Evolutionary conservation across 2,113 vertebrate genomes (phyloP), one percentile per base, ranked within the genome.

Genomic region (Alosa alosa): DNA sequence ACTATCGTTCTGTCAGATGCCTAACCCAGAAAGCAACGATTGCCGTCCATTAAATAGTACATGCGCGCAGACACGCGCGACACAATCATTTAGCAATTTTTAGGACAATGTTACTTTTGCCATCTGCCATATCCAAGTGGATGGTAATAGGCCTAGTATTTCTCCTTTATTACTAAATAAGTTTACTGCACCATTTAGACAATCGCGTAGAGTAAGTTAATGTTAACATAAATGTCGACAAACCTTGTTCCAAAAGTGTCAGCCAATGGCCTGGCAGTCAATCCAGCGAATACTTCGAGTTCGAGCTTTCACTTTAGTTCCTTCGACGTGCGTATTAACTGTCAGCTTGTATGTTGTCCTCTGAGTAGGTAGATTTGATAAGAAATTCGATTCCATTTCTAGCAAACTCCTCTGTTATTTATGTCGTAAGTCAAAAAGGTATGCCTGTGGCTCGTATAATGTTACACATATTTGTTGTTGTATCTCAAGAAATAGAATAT

Each of bases 221-320:
- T 31, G 31, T 31, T 31, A 31, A 60, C 55, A 60, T 60, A 6
- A 22, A 60, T 78, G 11, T 78, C 44, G 1, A 1, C 17, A 41
- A 9, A 47, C 84, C 87, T 82, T 84, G n/a, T 45, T 46, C n/a
- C 2, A 1, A 13, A 31, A 83, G 55, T 18, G 15, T 89, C 82
- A 90, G 45, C 89, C 89, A 64, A 88, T 90, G 11, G 89, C 88
- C 84, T 86, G 86, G 52, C 89, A 86, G 8, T 86, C 86, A 81
- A 88, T 90, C 89, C 89, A 90, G 36, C 49, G 82, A 82, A 68
- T 31, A 41, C 85, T 86, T 86, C 17, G 41, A 17, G 39, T 25
- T 46, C 44, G 25, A 44, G 49, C 64, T 78, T 17, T 78, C 13
- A 17, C 72, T 78, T 4, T 78, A 41, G 31, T 78, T 78, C 72